Base-by-base conservation (phyloP, 1,140 invertebrate genomes). In the Monochamus saltuarius region DNA sequence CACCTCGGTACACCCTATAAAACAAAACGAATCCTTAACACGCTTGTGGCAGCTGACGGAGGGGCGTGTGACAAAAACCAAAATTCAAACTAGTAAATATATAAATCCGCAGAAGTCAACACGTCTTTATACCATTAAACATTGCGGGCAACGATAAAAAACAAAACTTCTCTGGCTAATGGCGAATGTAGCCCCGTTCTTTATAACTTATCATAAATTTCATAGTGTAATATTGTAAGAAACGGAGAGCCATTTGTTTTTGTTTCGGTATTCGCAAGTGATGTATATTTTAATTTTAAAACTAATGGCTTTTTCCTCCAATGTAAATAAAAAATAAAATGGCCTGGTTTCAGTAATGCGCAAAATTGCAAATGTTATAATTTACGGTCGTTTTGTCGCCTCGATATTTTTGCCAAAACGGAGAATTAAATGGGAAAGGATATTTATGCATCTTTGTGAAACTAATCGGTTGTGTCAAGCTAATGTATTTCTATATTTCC, bases 251-350 rank as follows among this genome's bases (percentile, higher is more conserved):
- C 68, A 65, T 70, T 70, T 70, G 66, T 70, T 70, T 68, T 70
- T 70, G 66, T 65, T 70, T 70, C 64, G 64, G 68, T 64, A 58
- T 63, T 56, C 65, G 51, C 61, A 58, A 64, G 68, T 70, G 66
- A 70, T 70, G 68, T 70, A 70, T 70, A 70, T 70, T 70, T 70
- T 70, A 70, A 70, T 68, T 70, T 70, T 62, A 64, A 65, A 68
- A 67, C 68, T 70, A 70, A 70, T 65, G 63, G 68, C 50, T 13
- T 13, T 40, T 46, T 38, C 36, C 51, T 54, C 13, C 38, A 39
- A 40, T 38, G 40, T 54, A 54, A 54, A 54, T 54, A 54, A 54
- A 54, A 54, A 51, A n/a, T 35, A 13, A 51, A 54, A 39, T 11
- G n/a, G 38, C 36, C 38, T 22, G 13, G 38, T n/a, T 51, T 54